Percentiles rank a stretch among this genome's conserved stretches.
These are phyloP conservation scores for Armadillidium nasatum DNA, from an alignment of 1,140 invertebrate species.

Conservation along the genomic window DNA sequence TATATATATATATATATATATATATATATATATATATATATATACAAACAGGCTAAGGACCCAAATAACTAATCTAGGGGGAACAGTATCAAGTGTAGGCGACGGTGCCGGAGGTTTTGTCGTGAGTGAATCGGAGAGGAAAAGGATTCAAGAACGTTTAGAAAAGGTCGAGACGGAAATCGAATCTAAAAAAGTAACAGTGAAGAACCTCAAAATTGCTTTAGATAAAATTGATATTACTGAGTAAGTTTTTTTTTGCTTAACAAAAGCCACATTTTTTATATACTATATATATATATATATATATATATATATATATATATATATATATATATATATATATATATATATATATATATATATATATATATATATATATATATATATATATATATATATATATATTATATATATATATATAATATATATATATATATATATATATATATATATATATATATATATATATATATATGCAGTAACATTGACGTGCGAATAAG, in stretches of 20 bases:
- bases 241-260: conserved; percentile 68
- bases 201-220: conserved; percentile 68
- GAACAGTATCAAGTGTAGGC: conserved; percentile 55
- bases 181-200: conserved; percentile 64
- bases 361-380: no score
- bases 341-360: no score
- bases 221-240: conserved; percentile 71
- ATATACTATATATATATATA: no score
- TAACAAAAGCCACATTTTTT: no score
- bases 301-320: no score
- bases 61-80: conserved; percentile 51
- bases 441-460: no score
- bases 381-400: no score
- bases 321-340: no score
- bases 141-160: conserved; percentile 64
- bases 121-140: conserved; percentile 56
- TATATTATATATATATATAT: no score
- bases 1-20: neutral
- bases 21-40: conserved; percentile 38
- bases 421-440: no score
- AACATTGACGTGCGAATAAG: conserved; percentile 85
- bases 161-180: conserved; percentile 62
- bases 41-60: conserved; percentile 56
- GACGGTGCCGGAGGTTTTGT: conserved; percentile 45
- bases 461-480: conserved; percentile 51